These are phyloP conservation scores for Allygus modestus DNA, from an alignment of 2,888 invertebrate species.

Conservation along the genomic window DNA sequence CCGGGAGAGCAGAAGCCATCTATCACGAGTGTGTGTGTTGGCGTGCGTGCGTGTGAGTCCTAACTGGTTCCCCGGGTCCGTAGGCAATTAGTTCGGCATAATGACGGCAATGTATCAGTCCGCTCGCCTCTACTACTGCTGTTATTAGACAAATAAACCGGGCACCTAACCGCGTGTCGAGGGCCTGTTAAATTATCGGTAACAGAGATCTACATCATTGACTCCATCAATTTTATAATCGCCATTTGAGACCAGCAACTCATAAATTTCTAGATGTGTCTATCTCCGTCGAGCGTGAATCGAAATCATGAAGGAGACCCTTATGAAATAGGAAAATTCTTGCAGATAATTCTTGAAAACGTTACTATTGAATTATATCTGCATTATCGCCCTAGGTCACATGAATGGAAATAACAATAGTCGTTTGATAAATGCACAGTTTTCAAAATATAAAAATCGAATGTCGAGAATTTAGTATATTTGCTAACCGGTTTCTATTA, in stretches of 20 bases:
- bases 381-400: too few relatives aligned
- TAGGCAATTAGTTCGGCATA: constrained; percentile 35
- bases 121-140: not conserved
- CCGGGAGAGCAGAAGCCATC: constrained; percentile 1
- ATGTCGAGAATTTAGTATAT: too few relatives aligned
- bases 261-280: not conserved
- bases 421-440: too few relatives aligned
- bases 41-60: not conserved
- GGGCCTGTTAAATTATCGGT: not conserved
- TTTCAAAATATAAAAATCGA: too few relatives aligned
- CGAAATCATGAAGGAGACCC: too few relatives aligned
- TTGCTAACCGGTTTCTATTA: too few relatives aligned
- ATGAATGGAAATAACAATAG: too few relatives aligned
- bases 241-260: not conserved
- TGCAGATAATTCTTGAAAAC: too few relatives aligned
- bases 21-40: not conserved
- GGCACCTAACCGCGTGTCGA: constrained; percentile 1
- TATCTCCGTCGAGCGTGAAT: not conserved
- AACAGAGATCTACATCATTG: not conserved
- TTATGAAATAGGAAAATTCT: too few relatives aligned
- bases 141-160: constrained; percentile 26
- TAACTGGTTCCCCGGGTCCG: constrained; percentile 3
- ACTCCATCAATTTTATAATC: constrained; percentile 4
- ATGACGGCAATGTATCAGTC: constrained; percentile 29
- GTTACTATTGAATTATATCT: too few relatives aligned